Percentiles rank a stretch among this genome's conserved stretches.
phyloP scores from a whole-genome alignment of 2,797 vertebrate genomes.

The Thripadectes ignobilis region DNA sequence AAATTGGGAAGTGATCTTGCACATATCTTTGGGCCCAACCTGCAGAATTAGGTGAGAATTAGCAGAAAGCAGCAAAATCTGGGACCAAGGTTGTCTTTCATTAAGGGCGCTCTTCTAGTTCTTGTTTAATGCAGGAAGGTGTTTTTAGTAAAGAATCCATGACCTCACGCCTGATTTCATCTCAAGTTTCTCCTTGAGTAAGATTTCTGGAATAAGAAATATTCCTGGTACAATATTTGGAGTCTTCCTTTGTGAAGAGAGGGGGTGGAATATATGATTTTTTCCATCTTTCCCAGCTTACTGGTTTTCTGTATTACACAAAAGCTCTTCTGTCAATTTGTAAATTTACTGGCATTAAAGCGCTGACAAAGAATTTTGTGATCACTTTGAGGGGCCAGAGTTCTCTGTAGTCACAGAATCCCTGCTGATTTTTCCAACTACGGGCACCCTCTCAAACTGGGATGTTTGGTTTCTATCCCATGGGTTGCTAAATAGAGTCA shows the following conservation, averaged over 20 bases:
- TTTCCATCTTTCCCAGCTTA: not conserved
- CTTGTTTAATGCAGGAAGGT: not conserved
- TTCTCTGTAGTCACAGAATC: not conserved
- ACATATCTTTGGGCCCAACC: not conserved
- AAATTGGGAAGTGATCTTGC: not conserved
- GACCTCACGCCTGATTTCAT: not conserved
- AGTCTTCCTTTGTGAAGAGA: not conserved
- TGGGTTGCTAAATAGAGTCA: not conserved
- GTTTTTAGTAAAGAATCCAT: not conserved
- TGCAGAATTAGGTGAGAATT: not conserved
- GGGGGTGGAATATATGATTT: not conserved
- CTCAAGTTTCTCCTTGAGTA: not conserved
- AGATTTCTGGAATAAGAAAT: not conserved
- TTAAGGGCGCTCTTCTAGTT: not conserved
- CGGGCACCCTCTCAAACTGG: not conserved
- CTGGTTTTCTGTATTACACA: not conserved
- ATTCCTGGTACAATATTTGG: not conserved
- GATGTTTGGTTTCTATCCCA: not conserved
- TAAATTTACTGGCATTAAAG: not conserved
- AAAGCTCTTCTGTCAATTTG: not conserved
- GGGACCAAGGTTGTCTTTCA: not conserved
- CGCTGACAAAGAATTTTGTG: not conserved
- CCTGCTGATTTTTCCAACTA: not conserved
- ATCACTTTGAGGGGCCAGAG: not conserved
- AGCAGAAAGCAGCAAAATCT: not conserved